These are phyloP conservation scores for Orussus abietinus DNA, from an alignment of 1,140 invertebrate species.

Conservation along the genomic window DNA sequence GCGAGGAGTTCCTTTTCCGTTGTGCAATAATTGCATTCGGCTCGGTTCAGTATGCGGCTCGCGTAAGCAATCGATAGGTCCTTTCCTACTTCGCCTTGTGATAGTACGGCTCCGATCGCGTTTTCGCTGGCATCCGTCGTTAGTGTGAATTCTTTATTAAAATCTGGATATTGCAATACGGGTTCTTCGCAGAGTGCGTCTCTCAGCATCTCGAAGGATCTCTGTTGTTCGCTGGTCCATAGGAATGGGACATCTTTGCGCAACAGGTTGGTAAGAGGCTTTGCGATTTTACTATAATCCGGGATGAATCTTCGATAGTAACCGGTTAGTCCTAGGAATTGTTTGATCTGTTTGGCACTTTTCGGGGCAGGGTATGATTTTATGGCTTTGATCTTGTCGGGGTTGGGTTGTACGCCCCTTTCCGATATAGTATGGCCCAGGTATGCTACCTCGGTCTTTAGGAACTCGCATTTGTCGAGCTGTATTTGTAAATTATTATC, in stretches of 20 bases:
- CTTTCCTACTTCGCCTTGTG: slow-evolving; percentile 20
- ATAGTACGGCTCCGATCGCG: slow-evolving; percentile 32
- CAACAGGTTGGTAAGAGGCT: no score
- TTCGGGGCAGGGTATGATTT: slow-evolving; percentile 12
- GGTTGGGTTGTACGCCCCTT: slow-evolving; percentile 17
- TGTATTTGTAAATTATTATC: no score
- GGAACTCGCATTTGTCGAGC: no score
- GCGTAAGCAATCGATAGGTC: slow-evolving; percentile 31
- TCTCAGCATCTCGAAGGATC: neutral
- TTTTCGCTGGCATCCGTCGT: slow-evolving; percentile 32
- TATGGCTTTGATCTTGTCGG: slow-evolving; percentile 14
- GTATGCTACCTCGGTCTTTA: no score
- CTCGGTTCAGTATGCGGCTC: slow-evolving; percentile 24
- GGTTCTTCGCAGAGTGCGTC: no score
- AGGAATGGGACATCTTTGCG: no score
- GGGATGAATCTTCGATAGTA: no score
- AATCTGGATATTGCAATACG: slow-evolving; percentile 32
- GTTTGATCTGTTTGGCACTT: slow-evolving; percentile 8
- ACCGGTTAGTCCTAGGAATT: no score
- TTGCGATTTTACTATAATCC: no score
- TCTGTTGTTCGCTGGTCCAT: slow-evolving; percentile 9
- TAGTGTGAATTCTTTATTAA: slow-evolving; percentile 25
- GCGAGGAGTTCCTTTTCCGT: slow-evolving; percentile 52
- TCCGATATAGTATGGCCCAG: no score
- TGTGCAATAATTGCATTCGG: slow-evolving; percentile 27